Evolutionary conservation across 2,113 vertebrate species (phyloP).

Genomic region (Junco hyemalis): DNA sequence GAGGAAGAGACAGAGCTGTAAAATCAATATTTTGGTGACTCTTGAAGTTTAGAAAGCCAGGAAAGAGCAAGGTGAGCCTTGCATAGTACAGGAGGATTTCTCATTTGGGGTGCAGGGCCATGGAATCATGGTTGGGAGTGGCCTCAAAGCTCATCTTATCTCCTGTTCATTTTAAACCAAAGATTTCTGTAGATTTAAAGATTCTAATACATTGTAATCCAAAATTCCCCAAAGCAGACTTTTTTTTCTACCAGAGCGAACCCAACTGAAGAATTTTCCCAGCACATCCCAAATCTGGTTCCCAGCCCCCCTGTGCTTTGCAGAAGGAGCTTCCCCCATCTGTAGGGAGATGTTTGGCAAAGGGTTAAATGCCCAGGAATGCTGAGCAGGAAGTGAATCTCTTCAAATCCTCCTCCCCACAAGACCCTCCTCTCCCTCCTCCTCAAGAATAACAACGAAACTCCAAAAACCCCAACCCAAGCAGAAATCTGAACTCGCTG

Average conservation of each 20-base stretch:
- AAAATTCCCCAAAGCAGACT: background rate
- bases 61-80: no score
- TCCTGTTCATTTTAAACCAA: background rate
- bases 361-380: background rate
- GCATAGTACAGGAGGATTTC: accelerated
- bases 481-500: background rate
- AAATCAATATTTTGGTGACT: background rate
- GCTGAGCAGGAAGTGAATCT: background rate
- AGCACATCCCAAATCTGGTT: accelerated
- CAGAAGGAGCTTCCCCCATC: background rate
- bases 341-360: background rate
- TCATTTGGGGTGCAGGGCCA: background rate
- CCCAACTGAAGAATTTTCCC: background rate
- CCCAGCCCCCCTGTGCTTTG: background rate
- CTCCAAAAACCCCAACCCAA: background rate
- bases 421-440: background rate
- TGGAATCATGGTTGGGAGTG: background rate
- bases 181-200: background rate
- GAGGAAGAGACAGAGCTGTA: background rate
- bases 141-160: background rate
- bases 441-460: background rate
- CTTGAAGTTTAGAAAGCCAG: background rate
- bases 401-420: background rate
- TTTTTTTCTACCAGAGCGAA: no score
- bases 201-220: background rate